These are phyloP conservation scores for Condylostylus longicornis DNA, from an alignment of 1,140 invertebrate genomes.

Conservation along the genomic window DNA sequence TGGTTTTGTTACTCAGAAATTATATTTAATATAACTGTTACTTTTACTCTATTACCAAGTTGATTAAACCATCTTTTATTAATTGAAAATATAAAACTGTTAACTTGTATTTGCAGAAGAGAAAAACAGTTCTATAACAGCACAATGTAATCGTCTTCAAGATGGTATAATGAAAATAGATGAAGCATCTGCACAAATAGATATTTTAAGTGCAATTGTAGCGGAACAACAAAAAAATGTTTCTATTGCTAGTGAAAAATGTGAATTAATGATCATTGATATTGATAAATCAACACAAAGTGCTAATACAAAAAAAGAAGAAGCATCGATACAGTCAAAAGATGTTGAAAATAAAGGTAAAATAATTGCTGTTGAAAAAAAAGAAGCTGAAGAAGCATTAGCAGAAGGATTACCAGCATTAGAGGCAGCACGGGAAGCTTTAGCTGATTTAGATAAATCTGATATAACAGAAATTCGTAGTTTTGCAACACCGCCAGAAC, in stretches of 20 bases:
- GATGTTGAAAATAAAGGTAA: conserved; percentile 67
- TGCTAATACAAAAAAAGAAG: conserved; percentile 56
- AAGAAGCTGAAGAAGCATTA: conserved; percentile 62
- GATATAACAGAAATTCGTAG: conserved; percentile 79
- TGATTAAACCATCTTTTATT: neutral
- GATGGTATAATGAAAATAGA: conserved; percentile 33
- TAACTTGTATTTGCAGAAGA: conserved; percentile 21
- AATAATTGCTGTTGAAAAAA: conserved; percentile 61
- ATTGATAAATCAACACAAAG: conserved; percentile 41
- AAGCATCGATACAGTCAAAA: conserved; percentile 56
- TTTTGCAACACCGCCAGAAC: conserved; percentile 76
- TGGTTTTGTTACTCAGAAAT: too few relatives aligned
- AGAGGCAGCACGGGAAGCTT: conserved; percentile 58
- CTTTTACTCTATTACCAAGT: neutral
- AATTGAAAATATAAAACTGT: neutral
- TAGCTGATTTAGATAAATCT: conserved; percentile 66
- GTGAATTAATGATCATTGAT: conserved; percentile 26
- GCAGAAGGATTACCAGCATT: conserved; percentile 65
- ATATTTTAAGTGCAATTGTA: conserved; percentile 24
- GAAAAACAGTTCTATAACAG: conserved; percentile 33
- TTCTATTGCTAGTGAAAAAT: conserved; percentile 21
- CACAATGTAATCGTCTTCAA: conserved; percentile 29
- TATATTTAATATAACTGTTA: neutral
- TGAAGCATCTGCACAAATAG: conserved; percentile 28
- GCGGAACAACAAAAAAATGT: conserved; percentile 31